Evolutionary conservation across 2,888 invertebrate species (phyloP), one percentile per base, ranked within the genome.

Genomic region (Xanthia togata): DNA sequence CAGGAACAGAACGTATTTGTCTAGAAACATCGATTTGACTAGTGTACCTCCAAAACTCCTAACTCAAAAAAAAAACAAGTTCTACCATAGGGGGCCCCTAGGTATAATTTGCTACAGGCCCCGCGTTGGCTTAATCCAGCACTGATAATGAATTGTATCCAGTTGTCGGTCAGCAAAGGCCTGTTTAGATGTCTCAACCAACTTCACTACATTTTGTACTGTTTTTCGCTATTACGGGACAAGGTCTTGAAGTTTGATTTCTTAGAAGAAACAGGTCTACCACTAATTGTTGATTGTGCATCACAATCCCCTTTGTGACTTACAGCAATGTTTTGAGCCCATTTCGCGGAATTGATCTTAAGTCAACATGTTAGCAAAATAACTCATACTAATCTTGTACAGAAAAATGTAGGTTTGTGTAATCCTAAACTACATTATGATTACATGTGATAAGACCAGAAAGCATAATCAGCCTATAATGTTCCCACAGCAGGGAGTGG

Each of bases 291-390:
- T 57, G 4, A 53, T 35, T 68, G 17, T 50, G 26, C 35, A 76
- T 53, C 12, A 44, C 55, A 57, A 14, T 50, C 20, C 6, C 38
- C 53, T 59, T 70, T 79, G 59, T 70, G 23, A 50, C 20, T 78
- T n/a, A 23, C n/a, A 44, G 12, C 44, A 68, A 41, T 67, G 57
- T n/a, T 31, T 26, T 23, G 20, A 23, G 38, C 38, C 11, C 2
- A 72, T 53, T 4, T 53, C 72, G 26, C 17, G 8, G 23, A 31
- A 70, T 8, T 23, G 26, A 50, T 70, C 50, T 38, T 14, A 38
- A 53, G 50, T 26, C 26, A 71, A 47, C 71, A 20, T 50, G 38
- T 53, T 72, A 23, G 11, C 4, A 38, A 71, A 38, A 12, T 71
- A 44, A 17, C 64, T 69, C 14, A 68, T 31, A 11, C 14, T 50